Conservation (phyloP, 2,888 invertebrate genomes). For the Conops quadrifasciatus region DNA sequence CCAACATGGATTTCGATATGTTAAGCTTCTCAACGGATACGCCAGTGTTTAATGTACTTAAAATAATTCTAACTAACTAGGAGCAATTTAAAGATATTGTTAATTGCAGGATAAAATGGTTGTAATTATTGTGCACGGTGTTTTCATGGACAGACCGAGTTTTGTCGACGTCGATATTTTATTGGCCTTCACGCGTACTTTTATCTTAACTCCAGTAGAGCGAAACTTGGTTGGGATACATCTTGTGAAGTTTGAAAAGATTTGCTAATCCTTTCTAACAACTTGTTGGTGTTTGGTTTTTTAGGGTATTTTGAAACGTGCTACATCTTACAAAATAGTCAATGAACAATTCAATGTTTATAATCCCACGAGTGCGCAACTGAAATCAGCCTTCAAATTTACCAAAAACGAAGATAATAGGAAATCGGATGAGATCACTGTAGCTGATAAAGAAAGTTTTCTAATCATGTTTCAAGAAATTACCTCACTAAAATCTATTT, state of each 20-base stretch:
- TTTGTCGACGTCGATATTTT: conserved; percentile 49
- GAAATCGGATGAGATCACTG: conserved; percentile 40
- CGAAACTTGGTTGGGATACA: conserved; percentile 46
- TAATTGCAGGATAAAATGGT: conserved; percentile 40
- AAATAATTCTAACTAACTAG: background rate
- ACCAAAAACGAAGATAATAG: conserved; percentile 38
- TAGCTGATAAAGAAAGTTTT: conserved; percentile 53
- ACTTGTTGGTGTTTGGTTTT: background rate
- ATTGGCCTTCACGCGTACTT: conserved; percentile 49
- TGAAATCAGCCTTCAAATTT: conserved; percentile 52
- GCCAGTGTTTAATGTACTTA: conserved; percentile 45
- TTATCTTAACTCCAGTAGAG: conserved; percentile 45
- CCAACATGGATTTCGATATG: conserved; percentile 52
- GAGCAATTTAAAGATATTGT: background rate
- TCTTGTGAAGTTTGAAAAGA: no score
- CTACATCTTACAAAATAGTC: conserved; percentile 50
- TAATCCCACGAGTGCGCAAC: conserved; percentile 52
- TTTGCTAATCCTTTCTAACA: background rate
- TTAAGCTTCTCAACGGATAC: conserved; percentile 52
- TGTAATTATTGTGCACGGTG: conserved; percentile 46
- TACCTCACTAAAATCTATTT: conserved; percentile 54
- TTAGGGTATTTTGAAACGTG: conserved; percentile 52
- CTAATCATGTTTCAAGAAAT: conserved; percentile 56
- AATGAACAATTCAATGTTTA: conserved; percentile 56
- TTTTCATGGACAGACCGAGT: conserved; percentile 47